These are phyloP conservation scores for Neodiprion fabricii DNA, from an alignment of 1,140 invertebrate genomes.

Conservation along the genomic window DNA sequence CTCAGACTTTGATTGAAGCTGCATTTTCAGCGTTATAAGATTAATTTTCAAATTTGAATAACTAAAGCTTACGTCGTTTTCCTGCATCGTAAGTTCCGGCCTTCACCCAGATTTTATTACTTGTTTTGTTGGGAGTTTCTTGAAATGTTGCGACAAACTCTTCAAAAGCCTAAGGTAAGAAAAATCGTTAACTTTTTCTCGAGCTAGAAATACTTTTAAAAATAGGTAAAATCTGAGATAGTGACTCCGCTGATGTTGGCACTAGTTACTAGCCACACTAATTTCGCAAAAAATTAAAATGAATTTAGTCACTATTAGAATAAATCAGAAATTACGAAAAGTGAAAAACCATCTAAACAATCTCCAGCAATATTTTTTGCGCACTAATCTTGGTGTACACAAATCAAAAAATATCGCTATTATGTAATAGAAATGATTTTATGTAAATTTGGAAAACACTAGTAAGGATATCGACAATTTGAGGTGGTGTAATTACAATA, in stretches of 20 bases:
- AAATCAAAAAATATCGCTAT: no score
- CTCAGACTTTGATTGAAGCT: no score
- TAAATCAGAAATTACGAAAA: slow-evolving; percentile 23
- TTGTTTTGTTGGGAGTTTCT: slow-evolving; percentile 79
- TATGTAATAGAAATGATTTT: no score
- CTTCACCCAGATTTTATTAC: slow-evolving; percentile 94
- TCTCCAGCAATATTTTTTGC: slow-evolving; percentile 5
- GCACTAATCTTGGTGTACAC: background rate
- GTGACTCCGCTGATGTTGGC: background rate
- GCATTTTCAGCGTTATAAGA: no score
- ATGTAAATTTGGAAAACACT: no score
- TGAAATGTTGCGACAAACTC: slow-evolving; percentile 98
- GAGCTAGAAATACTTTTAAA: slow-evolving; percentile 2
- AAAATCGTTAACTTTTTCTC: background rate
- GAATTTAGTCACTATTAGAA: background rate
- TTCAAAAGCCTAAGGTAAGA: slow-evolving; percentile 80
- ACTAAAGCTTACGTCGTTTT: slow-evolving; percentile 75
- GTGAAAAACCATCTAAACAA: slow-evolving; percentile 18
- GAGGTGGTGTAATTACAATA: no score
- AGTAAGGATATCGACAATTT: no score
- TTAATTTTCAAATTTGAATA: background rate
- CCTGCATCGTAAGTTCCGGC: slow-evolving; percentile 96
- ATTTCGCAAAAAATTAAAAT: slow-evolving; percentile 2
- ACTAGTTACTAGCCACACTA: background rate
- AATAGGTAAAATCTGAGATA: background rate